Base-by-base conservation (phyloP, 2,888 invertebrate genomes). In the Gandaritis pyraliata region DNA sequence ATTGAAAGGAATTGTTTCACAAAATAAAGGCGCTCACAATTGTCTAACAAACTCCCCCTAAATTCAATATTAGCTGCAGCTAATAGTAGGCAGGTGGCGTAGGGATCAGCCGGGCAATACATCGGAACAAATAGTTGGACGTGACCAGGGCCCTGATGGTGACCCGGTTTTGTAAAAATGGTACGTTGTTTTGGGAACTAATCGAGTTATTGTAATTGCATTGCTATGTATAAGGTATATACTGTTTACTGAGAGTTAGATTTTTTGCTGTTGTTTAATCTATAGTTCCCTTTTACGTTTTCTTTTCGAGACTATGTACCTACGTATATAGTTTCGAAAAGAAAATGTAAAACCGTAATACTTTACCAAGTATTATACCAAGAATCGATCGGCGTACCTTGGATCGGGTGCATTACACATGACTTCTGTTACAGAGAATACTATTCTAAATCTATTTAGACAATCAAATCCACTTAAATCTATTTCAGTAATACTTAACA, bases 71-170 rank as follows among this genome's bases (percentile, higher is more conserved):
- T 58, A 61, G 53, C 54, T 61, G 58, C 58, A 64, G 43, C 62
- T 68, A 70, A 68, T 70, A 65, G 66, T 47, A 61, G 66, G 78
- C 88, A 88, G 90, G 89, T 89, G 90, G 82, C 80, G 72, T 75
- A 77, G 77, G 69, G 78, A 76, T 80, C 80, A 80, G 72, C 75
- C 71, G 74, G 73, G 59, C 83, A 82, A 85, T 82, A 84, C 85
- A 81, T 83, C 83, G 88, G 86, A 86, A 89, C 90, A 89, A 91
- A 91, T 90, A 86, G 84, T 72, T 68, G 81, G 55, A 86, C 90
- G 90, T 89, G 90, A 84, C 72, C 70, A 67, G 89, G 78, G 82
- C 86, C 48, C 71, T 53, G 61, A 70, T 69, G 66, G 70, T 83
- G 87, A 83, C 88, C 88, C 72, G 77, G 73, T 53, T 64, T 29